A percentile compares a stretch with the other conserved stretches of the same genome.
phyloP scores from a whole-genome alignment of 30 jellyfish, hydroid and myxozoan species.

The Cassiopea andromeda region DNA sequence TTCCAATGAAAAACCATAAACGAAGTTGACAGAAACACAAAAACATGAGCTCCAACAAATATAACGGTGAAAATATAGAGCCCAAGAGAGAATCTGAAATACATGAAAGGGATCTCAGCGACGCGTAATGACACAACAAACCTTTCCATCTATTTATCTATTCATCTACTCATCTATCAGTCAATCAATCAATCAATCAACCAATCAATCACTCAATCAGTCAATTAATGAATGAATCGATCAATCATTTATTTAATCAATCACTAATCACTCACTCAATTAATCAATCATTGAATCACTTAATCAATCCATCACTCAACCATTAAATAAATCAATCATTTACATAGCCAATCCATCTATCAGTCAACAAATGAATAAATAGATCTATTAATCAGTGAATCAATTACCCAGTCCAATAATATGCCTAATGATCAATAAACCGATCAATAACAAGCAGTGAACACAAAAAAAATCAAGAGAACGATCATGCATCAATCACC shows the following conservation, averaged over 20 bases:
- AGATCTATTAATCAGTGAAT: not conserved
- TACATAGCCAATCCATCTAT: not conserved
- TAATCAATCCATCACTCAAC: not conserved
- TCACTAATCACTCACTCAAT: not conserved
- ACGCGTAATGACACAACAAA: too few relatives aligned
- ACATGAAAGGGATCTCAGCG: not conserved
- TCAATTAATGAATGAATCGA: not conserved
- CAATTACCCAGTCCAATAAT: not conserved
- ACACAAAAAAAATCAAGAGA: too few relatives aligned
- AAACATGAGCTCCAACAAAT: slow-evolving; percentile 42
- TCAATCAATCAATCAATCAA: not conserved
- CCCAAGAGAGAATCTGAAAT: slow-evolving; percentile 25
- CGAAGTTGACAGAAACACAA: slow-evolving; percentile 58
- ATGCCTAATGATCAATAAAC: not conserved
- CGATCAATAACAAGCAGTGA: too few relatives aligned
- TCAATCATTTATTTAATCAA: not conserved
- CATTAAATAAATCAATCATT: not conserved
- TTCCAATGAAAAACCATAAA: slow-evolving; percentile 65
- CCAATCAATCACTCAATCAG: not conserved
- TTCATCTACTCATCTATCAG: too few relatives aligned
- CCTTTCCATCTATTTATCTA: too few relatives aligned
- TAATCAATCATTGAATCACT: not conserved
- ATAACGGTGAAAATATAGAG: slow-evolving; percentile 23
- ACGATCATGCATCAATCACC: too few relatives aligned
- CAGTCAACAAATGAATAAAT: not conserved